phyloP scores from a whole-genome alignment of 2,113 vertebrate genomes.

The Myotis lucifugus region DNA sequence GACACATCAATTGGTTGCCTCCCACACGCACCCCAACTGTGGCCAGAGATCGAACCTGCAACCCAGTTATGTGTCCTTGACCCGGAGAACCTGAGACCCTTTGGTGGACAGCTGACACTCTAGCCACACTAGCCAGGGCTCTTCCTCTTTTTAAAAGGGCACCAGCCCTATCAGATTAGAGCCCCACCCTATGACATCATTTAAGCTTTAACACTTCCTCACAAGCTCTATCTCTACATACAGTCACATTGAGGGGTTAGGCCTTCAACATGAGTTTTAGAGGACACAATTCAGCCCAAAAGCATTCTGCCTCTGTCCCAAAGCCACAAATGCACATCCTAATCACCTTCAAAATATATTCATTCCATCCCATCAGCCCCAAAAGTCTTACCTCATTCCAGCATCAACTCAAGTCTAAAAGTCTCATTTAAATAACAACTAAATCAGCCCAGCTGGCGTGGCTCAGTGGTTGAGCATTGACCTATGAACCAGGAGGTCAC shows the following conservation, averaged over 20 bases:
- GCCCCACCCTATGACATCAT: neutral
- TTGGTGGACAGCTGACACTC: no score
- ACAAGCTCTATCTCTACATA: neutral
- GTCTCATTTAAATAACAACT: no score
- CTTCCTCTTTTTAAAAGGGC: neutral
- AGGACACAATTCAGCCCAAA: neutral
- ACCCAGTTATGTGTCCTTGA: no score
- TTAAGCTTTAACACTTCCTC: conserved; percentile 7
- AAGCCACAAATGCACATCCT: neutral
- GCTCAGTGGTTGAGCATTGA: neutral
- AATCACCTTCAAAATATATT: neutral
- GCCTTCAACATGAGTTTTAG: no score
- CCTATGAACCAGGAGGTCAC: neutral
- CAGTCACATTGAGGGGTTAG: no score
- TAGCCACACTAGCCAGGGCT: no score
- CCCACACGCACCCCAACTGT: no score
- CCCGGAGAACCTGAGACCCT: no score
- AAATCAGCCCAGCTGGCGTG: neutral
- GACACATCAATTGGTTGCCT: no score
- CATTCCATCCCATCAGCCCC: neutral
- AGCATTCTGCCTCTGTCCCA: neutral
- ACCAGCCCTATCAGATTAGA: neutral
- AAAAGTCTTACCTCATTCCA: neutral
- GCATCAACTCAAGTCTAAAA: neutral
- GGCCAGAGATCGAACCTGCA: no score